phyloP scores from a whole-genome alignment of 2,113 vertebrate species.

The Salvelinus fontinalis region DNA sequence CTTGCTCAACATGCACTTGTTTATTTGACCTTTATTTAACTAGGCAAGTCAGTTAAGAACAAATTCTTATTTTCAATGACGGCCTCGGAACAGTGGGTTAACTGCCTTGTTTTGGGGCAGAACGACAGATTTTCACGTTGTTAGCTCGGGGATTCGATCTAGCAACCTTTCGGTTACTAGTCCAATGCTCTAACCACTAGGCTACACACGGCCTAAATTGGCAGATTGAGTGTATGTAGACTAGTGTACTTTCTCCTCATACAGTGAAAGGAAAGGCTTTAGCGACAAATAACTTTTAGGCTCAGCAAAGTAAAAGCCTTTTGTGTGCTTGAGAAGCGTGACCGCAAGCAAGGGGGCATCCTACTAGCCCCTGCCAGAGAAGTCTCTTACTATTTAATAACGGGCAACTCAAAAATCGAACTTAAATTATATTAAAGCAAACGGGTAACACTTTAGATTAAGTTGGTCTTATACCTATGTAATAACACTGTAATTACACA shows the following conservation, averaged over 20 bases:
- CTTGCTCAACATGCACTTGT: background rate
- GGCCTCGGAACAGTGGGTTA: too few species aligned
- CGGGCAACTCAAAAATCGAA: background rate
- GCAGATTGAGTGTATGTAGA: conserved; percentile 44
- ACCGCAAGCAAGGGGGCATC: conserved; percentile 23
- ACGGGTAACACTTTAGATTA: background rate
- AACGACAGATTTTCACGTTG: too few species aligned
- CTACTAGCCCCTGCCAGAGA: background rate
- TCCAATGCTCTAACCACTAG: too few species aligned
- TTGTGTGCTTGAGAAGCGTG: conserved; percentile 60
- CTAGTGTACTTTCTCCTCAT: conserved; percentile 29
- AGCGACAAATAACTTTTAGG: conserved; percentile 51
- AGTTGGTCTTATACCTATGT: background rate
- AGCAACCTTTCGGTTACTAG: too few species aligned
- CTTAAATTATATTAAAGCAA: background rate
- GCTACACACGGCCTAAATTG: conserved; percentile 31
- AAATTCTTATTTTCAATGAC: too few species aligned
- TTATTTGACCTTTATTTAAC: too few species aligned
- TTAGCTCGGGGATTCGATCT: too few species aligned
- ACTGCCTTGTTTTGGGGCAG: too few species aligned
- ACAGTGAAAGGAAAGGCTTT: conserved; percentile 52
- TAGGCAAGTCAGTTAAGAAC: too few species aligned
- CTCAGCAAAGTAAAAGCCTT: conserved; percentile 66
- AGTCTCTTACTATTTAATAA: background rate
- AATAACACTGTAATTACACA: background rate